Base-by-base conservation (phyloP, 1,140 invertebrate genomes). In the Centruroides vittatus region DNA sequence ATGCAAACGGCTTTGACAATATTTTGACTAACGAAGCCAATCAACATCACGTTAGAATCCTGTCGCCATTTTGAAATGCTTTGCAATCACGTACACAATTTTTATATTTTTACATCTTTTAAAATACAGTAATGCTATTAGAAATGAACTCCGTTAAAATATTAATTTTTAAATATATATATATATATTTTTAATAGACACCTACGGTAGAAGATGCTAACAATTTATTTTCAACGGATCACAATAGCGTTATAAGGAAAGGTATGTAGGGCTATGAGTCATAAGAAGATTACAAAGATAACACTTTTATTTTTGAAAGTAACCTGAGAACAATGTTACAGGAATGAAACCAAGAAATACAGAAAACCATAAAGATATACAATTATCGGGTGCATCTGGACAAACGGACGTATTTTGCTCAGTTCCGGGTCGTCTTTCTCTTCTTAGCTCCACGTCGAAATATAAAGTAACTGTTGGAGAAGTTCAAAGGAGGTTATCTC, bases 391-490 rank as follows among this genome's bases (percentile, higher is more conserved):
- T 35, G 59, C 72, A 47, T 84, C 86, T 53, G 69, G 73, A 51
- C 76, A 76, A n/a, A 73, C 70, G 46, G 81, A 82, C 67, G 76
- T 81, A 4, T 82, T 83, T 73, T 98, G 94, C 79, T 94, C 91
- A 53, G 95, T 98, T 46, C 96, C 96, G 23, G 96, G 96, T 41
- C 82, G 97, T 61, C 82, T 99, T 66, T 98, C 93, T 41, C 83
- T 99, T 60, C 83, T 99, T 67, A 94, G 89, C 70, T 98, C 93
- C 68, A 99, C 95, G 61, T 95, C 92, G 75, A 99, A 99, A 82
- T 98, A 99, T 82, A 99, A 98, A 80, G 96, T 99, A 68, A 99
- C 95, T 34, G 92, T 99, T 58, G 95, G 92, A 3, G 96, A 99
- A 79, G 94, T 99, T 51, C 95, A 99, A 76, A 80, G 96, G 71